A percentile compares a stretch with the other conserved stretches of the same genome.
Evolutionary conservation across 1,140 invertebrate genomes (phyloP).

Genomic region (Triops cancriformis): DNA sequence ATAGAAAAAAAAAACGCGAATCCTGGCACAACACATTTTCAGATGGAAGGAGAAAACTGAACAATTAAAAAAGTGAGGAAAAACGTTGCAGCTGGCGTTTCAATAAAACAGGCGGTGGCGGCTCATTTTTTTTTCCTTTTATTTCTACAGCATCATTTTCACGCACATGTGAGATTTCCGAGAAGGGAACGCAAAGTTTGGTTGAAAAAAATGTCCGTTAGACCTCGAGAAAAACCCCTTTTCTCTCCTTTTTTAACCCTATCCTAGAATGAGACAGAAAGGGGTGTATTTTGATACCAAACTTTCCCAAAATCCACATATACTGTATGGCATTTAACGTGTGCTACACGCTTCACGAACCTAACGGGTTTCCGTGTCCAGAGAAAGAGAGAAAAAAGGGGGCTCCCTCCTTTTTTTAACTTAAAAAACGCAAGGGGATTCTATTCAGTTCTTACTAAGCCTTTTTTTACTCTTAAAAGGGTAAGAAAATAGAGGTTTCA

Average conservation of each 20-base stretch:
- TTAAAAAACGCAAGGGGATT: constrained; percentile 10
- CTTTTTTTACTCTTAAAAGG: constrained; percentile 11
- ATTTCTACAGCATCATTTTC: not conserved
- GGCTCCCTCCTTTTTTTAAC: not conserved
- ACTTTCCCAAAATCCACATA: not conserved
- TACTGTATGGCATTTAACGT: not conserved
- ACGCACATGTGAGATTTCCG: constrained; percentile 4
- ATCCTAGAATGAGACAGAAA: not conserved
- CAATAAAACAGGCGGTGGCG: not conserved
- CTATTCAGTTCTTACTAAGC: not conserved
- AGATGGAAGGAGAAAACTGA: not conserved
- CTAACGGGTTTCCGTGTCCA: constrained; percentile 4
- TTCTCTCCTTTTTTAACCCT: not conserved
- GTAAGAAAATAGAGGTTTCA: not conserved
- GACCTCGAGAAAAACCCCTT: constrained; percentile 1
- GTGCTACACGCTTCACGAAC: constrained; percentile 6
- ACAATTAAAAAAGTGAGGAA: not conserved
- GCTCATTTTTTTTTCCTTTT: not conserved
- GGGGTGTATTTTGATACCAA: constrained; percentile 4
- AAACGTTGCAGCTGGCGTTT: not conserved
- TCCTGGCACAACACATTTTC: not conserved
- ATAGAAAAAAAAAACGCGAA: not conserved
- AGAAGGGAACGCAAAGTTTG: not conserved
- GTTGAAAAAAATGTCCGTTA: not conserved
- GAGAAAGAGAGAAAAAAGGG: not conserved